These are phyloP conservation scores for Oscheius sp. DNA, from an alignment of 2,888 invertebrate genomes.

Conservation along the genomic window DNA sequence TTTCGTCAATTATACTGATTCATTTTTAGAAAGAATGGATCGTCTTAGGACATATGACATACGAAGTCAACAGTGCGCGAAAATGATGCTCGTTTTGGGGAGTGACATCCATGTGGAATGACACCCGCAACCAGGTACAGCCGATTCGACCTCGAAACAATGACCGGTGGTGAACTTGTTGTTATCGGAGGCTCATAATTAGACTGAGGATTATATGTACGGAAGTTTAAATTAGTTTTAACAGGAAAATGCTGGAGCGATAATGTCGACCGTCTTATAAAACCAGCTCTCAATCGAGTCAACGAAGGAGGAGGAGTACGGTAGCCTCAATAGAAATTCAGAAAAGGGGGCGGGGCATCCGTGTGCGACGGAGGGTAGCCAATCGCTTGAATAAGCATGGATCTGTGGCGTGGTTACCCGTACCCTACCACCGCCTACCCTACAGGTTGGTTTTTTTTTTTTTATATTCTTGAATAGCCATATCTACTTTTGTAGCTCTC, in stretches of 20 bases:
- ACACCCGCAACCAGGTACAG: conserved; percentile 14
- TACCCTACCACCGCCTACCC: conserved; percentile 27
- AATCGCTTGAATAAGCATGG: conserved; percentile 37
- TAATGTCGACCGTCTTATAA: background rate
- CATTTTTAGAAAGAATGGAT: too few species aligned
- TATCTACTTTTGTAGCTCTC: conserved; percentile 7
- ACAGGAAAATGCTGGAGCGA: too few species aligned
- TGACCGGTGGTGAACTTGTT: background rate
- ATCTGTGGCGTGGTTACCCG: conserved; percentile 32
- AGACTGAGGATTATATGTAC: too few species aligned
- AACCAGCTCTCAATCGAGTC: background rate
- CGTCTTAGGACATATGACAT: background rate
- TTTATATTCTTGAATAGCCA: too few species aligned
- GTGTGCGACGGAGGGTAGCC: conserved; percentile 34
- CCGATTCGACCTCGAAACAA: background rate
- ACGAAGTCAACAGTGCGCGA: conserved; percentile 8
- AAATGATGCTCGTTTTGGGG: conserved; percentile 25
- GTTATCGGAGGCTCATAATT: too few species aligned
- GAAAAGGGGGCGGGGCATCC: background rate
- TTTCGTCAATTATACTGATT: too few species aligned
- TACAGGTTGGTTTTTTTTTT: conserved; percentile 3
- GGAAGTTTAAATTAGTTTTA: too few species aligned
- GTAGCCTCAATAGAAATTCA: conserved; percentile 2
- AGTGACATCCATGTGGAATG: conserved; percentile 24
- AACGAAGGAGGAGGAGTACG: background rate